Base-by-base conservation (phyloP, 2,797 vertebrate genomes). In the Sparus aurata region DNA sequence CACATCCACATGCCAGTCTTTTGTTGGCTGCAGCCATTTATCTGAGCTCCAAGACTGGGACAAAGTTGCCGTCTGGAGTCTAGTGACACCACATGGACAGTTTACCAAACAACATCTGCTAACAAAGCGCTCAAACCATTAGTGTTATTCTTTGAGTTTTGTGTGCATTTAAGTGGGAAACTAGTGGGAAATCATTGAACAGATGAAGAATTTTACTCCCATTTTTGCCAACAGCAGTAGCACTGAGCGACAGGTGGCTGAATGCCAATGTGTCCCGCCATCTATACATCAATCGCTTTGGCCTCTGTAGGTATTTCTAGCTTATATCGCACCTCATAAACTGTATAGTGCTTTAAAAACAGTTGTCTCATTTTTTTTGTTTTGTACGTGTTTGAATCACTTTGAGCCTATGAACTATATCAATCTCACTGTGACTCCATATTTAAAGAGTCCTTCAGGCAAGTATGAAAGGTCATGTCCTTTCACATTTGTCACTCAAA, bases 11-110 rank as follows among this genome's bases (percentile, higher is more conserved):
- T 85, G 70, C 76, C 67, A 45, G 52, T 23, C 69, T 69, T 84
- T 87, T 90, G 82, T 80, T 83, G 82, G 86, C 88, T 65, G 47
- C 64, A 49, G 73, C 63, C 43, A 11, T 67, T 30, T 43, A 15
- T 63, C 30, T 27, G 59, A 64, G 52, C 63, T 60, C 47, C 15
- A 18, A 1, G 58, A 41, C 25, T 15, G 23, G 43, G 43, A 63
- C 2, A 3, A 2, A 10, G 38, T 25, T 20, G 66, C 67, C 50
- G 22, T 66, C 62, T 67, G 81, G 82, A 83, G 80, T 89, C 72
- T 77, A 72, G 80, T 82, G 88, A 69, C 91, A 88, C 91, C 90
- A 70, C 79, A 79, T 89, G 91, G 91, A 77, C 50, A 25, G 5
- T 68, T 84, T n/a, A 11, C 2, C 23, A 5, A 25, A 87, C 63